Evolutionary conservation across 2,888 invertebrate genomes (phyloP).

Genomic region (Meandrusa payeni): DNA sequence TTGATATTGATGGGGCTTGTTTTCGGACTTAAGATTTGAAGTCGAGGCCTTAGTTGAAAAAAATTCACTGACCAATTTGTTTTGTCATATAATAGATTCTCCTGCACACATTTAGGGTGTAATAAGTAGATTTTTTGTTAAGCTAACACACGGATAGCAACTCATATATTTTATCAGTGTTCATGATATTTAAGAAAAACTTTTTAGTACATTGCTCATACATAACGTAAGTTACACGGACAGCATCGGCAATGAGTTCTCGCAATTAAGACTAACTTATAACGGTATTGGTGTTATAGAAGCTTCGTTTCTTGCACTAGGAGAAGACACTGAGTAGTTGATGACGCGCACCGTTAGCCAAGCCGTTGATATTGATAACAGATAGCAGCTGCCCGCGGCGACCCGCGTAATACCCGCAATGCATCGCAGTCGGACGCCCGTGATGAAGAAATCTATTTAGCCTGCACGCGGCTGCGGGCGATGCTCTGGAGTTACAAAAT

Average conservation of each 20-base stretch:
- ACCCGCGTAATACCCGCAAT: constrained; percentile 15
- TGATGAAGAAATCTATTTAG: constrained; percentile 24
- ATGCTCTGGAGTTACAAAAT: constrained; percentile 18
- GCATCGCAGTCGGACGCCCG: constrained; percentile 1
- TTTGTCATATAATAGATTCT: too few species aligned
- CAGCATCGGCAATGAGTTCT: not conserved
- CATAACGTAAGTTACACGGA: not conserved
- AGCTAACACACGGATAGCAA: too few species aligned
- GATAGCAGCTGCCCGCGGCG: constrained; percentile 14
- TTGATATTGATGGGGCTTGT: too few species aligned
- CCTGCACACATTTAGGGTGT: too few species aligned
- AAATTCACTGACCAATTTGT: too few species aligned
- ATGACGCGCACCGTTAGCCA: constrained; percentile 17
- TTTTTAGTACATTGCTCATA: not conserved
- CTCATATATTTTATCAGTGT: too few species aligned
- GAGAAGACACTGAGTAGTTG: constrained; percentile 5
- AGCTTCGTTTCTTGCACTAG: constrained; percentile 7
- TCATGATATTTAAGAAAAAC: too few species aligned
- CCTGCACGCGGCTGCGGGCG: constrained; percentile 13
- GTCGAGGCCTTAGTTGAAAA: too few species aligned
- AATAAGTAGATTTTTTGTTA: too few species aligned
- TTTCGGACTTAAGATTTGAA: too few species aligned
- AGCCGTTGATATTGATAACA: constrained; percentile 24
- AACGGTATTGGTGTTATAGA: constrained; percentile 12
- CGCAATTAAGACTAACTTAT: constrained; percentile 14